Percentiles rank a stretch among this genome's conserved stretches.
Evolutionary conservation across 2,113 vertebrate genomes (phyloP).

Genomic region (Lycaon pictus): DNA sequence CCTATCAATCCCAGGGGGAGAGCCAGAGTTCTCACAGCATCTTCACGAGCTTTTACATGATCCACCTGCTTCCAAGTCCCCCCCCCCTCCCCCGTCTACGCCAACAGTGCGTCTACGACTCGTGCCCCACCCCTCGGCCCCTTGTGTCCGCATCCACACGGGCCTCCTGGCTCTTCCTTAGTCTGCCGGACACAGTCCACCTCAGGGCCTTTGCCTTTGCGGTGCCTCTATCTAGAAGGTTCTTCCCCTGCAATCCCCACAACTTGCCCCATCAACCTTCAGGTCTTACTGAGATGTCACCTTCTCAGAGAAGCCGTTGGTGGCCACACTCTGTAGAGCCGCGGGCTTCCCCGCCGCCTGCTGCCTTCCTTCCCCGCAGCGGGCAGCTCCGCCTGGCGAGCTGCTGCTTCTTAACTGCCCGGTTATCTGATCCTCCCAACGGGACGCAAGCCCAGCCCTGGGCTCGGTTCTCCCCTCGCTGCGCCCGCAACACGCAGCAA

Average conservation of each 20-base stretch:
- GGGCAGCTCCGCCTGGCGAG: no score
- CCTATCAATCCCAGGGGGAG: neutral
- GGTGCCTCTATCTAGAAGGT: neutral
- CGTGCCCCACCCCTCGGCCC: fast-evolving
- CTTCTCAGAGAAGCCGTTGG: neutral
- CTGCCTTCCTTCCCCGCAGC: no score
- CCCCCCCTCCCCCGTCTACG: no score
- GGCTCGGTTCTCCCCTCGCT: no score
- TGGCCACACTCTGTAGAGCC: no score
- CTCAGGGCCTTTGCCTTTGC: neutral
- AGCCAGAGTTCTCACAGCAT: neutral
- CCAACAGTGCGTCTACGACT: neutral
- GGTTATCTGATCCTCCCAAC: no score
- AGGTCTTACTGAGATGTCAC: neutral
- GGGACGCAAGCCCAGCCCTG: no score
- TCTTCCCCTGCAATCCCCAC: no score
- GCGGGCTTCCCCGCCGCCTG: no score
- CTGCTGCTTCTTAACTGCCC: no score
- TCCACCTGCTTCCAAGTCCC: neutral
- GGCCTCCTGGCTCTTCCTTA: neutral
- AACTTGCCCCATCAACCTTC: neutral
- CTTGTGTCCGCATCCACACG: neutral
- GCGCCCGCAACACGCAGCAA: no score
- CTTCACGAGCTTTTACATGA: neutral
- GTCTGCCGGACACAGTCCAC: neutral